Evolutionary conservation across 1,140 invertebrate species (phyloP).

Genomic region (Gerris buenoi): DNA sequence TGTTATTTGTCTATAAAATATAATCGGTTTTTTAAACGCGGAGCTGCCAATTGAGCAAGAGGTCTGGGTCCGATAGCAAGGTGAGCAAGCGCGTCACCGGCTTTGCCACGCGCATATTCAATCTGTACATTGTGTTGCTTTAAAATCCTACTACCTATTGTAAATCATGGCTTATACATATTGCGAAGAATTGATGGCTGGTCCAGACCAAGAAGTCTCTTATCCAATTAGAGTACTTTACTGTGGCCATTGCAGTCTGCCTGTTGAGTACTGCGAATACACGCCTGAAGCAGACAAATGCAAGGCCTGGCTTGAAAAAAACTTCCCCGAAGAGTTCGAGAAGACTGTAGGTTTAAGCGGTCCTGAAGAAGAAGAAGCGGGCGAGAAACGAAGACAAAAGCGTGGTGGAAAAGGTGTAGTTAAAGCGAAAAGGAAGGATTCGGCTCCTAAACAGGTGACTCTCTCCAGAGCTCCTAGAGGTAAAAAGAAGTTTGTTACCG

Average conservation of each 20-base stretch:
- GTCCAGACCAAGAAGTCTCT: constrained; percentile 37
- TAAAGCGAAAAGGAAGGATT: constrained; percentile 48
- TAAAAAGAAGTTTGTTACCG: constrained; percentile 97
- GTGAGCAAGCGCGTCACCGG: too few relatives aligned
- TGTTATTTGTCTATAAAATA: too few relatives aligned
- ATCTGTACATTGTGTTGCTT: too few relatives aligned
- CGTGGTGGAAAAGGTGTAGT: constrained; percentile 62
- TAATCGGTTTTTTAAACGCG: too few relatives aligned
- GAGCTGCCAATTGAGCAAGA: too few relatives aligned
- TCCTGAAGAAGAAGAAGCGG: constrained; percentile 36
- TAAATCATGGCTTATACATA: too few relatives aligned
- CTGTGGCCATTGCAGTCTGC: constrained; percentile 89
- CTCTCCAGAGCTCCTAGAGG: constrained; percentile 84
- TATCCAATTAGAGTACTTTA: constrained; percentile 88
- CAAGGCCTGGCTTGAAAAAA: constrained; percentile 87
- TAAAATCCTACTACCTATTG: too few relatives aligned
- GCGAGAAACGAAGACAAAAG: constrained; percentile 80
- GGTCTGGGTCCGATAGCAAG: too few relatives aligned
- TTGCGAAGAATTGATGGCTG: constrained; percentile 16
- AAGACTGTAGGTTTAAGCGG: constrained; percentile 37
- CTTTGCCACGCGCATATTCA: too few relatives aligned
- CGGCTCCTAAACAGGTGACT: constrained; percentile 49
- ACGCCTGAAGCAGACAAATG: constrained; percentile 96
- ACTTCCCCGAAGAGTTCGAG: constrained; percentile 84
- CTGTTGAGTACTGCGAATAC: constrained; percentile 95